phyloP scores from a whole-genome alignment of 2,888 invertebrate genomes.

The Rhorus exstirpatorius region DNA sequence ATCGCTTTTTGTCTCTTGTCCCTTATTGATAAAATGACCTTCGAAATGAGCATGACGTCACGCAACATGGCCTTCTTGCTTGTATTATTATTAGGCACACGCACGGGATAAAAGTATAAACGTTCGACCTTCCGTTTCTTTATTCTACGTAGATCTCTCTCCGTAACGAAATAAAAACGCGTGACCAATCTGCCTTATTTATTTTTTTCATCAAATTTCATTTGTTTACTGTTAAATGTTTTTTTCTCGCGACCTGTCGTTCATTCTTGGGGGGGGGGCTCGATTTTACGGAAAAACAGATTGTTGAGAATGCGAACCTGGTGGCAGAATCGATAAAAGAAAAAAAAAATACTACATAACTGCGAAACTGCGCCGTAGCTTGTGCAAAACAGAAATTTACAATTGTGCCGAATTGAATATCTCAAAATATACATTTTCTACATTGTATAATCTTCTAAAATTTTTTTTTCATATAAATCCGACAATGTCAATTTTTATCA shows the following conservation, averaged over 20 bases:
- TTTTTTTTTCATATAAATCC: too few relatives aligned
- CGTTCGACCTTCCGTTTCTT: constrained; percentile 62
- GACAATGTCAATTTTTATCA: too few relatives aligned
- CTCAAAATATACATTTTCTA: too few relatives aligned
- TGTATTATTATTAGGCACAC: constrained; percentile 68
- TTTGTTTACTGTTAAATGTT: not conserved
- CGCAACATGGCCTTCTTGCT: constrained; percentile 60
- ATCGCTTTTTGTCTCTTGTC: constrained; percentile 10
- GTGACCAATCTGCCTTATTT: constrained; percentile 7
- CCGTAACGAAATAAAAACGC: constrained; percentile 38
- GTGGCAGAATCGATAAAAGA: constrained; percentile 8
- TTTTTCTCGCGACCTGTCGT: too few relatives aligned
- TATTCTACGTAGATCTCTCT: constrained; percentile 36
- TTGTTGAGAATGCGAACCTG: constrained; percentile 4
- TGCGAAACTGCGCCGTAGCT: too few relatives aligned
- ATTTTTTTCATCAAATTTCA: not conserved
- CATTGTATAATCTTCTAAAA: too few relatives aligned
- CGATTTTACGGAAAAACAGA: not conserved
- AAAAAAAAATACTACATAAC: too few relatives aligned
- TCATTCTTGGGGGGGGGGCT: too few relatives aligned
- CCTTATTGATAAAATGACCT: constrained; percentile 57
- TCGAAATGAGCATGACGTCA: constrained; percentile 53
- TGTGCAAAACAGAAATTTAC: too few relatives aligned
- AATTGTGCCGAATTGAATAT: too few relatives aligned
- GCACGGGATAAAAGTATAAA: constrained; percentile 19